Evolutionary conservation across 2,113 vertebrate genomes (phyloP), one percentile per base, ranked within the genome.

Genomic region (Panthera leo): DNA sequence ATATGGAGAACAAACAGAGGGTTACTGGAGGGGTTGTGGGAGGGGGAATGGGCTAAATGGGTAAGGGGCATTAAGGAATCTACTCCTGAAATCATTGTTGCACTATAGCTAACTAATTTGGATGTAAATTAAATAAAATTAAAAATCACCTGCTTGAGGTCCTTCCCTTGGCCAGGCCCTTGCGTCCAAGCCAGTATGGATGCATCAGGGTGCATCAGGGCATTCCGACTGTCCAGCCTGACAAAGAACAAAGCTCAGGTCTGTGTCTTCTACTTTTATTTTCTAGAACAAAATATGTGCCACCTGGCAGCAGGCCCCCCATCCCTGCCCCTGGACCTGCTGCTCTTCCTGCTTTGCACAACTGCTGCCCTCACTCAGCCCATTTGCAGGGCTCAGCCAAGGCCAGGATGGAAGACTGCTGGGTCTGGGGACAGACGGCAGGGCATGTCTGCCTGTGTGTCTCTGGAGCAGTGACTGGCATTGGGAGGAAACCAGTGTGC

Each of bases 191-290:
- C 39, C 25, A 67, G 36, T 5, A 3, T 0, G 42, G 71, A 7
- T 1, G 6, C 0, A 4, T 15, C 27, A 31, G 58, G 34, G 15
- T 1, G 5, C 0, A 3, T 14, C 27, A 31, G 58, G 34, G 15
- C 7, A 0, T 11, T 2, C 23, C 0, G 1, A 5, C 53, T 23
- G 13, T 70, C 61, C 51, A 53, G 13, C 0, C 1, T 0, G 29
- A 75, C 21, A 68, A 76, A 85, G 82, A 91, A 89, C 75, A 76
- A 45, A 48, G 48, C 45, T 85, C 3, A 8, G 65, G 15, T 42
- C n/a, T 0, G 12, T 12, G 13, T 86, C 75, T 85, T 63, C 70
- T 86, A 29, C 55, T 80, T 97, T 96, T 97, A 97, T 96, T 97
- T 94, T 95, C 87, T 45, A 90, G 78, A 80, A 89, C 79, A 73